Conservation (phyloP, 2,888 invertebrate species). For the Protodeltote pygarga region DNA sequence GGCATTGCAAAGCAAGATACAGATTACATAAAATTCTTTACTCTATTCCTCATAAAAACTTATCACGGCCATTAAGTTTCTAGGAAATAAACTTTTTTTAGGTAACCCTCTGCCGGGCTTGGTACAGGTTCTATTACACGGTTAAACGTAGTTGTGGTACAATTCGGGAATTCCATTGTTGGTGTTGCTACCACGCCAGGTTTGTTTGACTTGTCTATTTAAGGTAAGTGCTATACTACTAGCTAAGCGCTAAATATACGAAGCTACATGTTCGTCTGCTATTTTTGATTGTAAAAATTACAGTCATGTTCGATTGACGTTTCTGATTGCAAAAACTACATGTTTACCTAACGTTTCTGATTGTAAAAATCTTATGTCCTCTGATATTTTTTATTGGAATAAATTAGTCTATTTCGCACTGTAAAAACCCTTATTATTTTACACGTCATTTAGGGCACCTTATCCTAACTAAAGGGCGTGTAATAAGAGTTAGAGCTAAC, state of each 20-base stretch:
- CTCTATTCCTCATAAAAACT: neutral
- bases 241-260: conserved; percentile 6
- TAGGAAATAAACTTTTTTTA: conserved; percentile 5
- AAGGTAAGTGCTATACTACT: conserved; percentile 7
- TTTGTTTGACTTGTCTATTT: conserved; percentile 56
- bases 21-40: neutral
- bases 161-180: conserved; percentile 61
- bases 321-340: no score
- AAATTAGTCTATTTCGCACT: no score
- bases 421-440: no score
- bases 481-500: no score
- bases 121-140: conserved; percentile 31
- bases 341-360: no score
- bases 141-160: conserved; percentile 37
- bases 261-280: neutral
- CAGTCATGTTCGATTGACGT: no score
- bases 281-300: neutral
- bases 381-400: no score
- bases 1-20: no score
- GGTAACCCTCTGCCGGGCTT: conserved; percentile 17
- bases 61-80: neutral
- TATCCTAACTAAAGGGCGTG: no score
- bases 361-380: no score
- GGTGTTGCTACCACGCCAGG: conserved; percentile 40
- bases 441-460: no score